Conservation (phyloP, 1,140 invertebrate species). For the Platyscapa corneri region DNA sequence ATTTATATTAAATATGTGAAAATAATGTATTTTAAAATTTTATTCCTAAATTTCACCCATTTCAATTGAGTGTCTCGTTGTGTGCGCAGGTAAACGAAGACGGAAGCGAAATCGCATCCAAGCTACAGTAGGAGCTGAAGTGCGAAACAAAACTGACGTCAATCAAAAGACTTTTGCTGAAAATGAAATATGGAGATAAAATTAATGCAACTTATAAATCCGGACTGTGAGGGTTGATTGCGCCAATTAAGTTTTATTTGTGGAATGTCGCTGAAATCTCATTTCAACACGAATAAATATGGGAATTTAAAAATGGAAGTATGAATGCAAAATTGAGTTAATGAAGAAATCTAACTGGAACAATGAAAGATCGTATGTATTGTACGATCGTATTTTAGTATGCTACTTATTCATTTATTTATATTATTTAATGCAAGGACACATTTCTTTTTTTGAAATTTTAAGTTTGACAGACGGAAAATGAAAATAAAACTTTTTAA, state of each 20-base stretch:
- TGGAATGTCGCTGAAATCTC: neutral
- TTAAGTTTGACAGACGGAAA: neutral
- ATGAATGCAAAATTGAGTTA: neutral
- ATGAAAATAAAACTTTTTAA: neutral
- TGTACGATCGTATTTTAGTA: neutral
- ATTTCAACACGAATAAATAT: neutral
- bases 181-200: slow-evolving; percentile 59
- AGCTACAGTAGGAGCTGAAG: slow-evolving; percentile 34
- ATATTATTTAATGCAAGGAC: neutral
- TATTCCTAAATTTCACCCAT: neutral
- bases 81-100: slow-evolving; percentile 66
- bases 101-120: slow-evolving; percentile 61
- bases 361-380: neutral
- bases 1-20: neutral
- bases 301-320: neutral
- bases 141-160: slow-evolving; percentile 47
- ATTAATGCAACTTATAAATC: slow-evolving; percentile 27
- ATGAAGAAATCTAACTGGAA: neutral
- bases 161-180: slow-evolving; percentile 61
- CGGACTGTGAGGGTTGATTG: neutral
- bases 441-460: neutral
- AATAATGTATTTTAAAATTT: neutral
- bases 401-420: neutral
- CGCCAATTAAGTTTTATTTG: neutral
- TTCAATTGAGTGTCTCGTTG: slow-evolving; percentile 59